Percentiles rank a stretch among this genome's conserved stretches.
Evolutionary conservation across 2,113 vertebrate species (phyloP).

Genomic region (Synodontis membranacea): DNA sequence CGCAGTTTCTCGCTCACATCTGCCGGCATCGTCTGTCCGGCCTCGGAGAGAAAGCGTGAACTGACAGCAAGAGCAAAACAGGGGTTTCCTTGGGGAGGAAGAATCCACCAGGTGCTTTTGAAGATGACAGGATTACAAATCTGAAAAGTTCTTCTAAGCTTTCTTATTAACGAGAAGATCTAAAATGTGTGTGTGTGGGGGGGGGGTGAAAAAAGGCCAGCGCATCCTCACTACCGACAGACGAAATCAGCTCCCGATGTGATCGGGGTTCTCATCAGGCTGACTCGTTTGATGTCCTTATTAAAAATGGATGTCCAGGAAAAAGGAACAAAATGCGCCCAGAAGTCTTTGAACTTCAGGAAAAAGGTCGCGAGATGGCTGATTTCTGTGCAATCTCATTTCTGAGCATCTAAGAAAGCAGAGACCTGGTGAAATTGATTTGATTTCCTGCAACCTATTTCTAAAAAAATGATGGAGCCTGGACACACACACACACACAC

Average conservation of each 20-base stretch:
- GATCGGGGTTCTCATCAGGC: constrained; percentile 46
- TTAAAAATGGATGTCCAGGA: constrained; percentile 54
- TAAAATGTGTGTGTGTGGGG: neutral
- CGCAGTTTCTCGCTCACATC: neutral
- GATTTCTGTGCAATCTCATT: constrained; percentile 36
- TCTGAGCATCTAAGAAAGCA: constrained; percentile 29
- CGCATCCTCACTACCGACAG: neutral
- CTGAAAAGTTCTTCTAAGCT: constrained; percentile 18
- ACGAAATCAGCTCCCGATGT: constrained; percentile 46
- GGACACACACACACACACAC: constrained; percentile 48
- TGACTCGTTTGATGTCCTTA: constrained; percentile 49
- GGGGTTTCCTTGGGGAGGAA: neutral
- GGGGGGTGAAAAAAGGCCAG: neutral
- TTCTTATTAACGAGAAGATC: constrained; percentile 11
- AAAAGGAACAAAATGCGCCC: constrained; percentile 37
- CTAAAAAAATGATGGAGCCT: constrained; percentile 49
- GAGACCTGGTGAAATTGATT: constrained; percentile 48
- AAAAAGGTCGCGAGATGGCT: constrained; percentile 42
- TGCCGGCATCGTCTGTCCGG: neutral
- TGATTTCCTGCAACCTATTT: constrained; percentile 49
- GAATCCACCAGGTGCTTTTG: constrained; percentile 3
- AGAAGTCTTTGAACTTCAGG: constrained; percentile 46
- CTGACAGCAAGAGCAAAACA: constrained; percentile 33
- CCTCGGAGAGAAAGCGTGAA: neutral
- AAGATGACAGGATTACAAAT: constrained; percentile 38